Percentiles rank a stretch among this genome's conserved stretches.
Evolutionary conservation across 2,113 vertebrate genomes (phyloP).

Genomic region (Bagarius yarrelli): DNA sequence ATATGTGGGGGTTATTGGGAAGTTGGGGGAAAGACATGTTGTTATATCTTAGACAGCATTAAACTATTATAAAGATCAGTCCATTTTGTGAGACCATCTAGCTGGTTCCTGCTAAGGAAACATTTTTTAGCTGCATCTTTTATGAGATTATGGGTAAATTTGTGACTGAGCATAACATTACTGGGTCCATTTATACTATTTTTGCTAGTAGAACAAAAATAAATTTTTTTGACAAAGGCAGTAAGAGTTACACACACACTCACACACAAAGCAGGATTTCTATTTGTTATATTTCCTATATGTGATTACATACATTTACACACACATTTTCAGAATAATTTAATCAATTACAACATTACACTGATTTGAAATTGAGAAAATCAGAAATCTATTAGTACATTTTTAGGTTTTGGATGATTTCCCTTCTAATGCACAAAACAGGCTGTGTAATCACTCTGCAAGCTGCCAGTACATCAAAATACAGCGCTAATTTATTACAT

Average conservation of each 20-base stretch:
- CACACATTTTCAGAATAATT: neutral
- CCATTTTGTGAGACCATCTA: too few relatives aligned
- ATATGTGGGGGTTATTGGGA: too few relatives aligned
- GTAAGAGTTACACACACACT: neutral
- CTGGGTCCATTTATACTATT: too few relatives aligned
- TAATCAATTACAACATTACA: neutral
- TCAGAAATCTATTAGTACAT: neutral
- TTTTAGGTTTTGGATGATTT: neutral
- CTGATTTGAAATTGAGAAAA: neutral
- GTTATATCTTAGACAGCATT: neutral
- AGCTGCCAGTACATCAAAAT: neutral
- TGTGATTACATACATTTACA: neutral
- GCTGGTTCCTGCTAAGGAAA: too few relatives aligned
- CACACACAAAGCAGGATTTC: neutral
- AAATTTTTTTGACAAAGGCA: too few relatives aligned
- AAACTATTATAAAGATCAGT: neutral
- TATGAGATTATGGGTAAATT: too few relatives aligned
- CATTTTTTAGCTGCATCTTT: too few relatives aligned
- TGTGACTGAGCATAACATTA: too few relatives aligned
- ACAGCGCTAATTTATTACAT: neutral
- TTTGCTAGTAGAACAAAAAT: too few relatives aligned
- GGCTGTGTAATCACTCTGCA: neutral
- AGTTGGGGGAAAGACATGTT: neutral
- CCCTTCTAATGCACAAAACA: neutral
- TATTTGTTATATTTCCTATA: neutral